These are phyloP conservation scores for Drosophila carrolli DNA, from an alignment of 1,140 invertebrate genomes.

Conservation along the genomic window DNA sequence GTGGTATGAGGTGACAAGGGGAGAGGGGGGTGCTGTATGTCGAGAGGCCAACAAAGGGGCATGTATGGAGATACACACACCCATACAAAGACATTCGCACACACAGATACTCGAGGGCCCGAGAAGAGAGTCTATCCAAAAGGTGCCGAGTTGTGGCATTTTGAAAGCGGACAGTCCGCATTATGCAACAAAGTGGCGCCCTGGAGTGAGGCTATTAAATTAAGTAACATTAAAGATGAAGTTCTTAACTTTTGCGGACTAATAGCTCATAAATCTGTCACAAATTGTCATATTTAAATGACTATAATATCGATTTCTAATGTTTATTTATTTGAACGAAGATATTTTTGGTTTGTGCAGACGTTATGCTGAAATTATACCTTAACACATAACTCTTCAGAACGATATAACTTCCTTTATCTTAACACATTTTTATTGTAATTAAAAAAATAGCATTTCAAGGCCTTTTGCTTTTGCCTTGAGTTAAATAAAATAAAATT, in stretches of 20 bases:
- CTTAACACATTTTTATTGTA: too few species aligned
- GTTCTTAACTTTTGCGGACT: background rate
- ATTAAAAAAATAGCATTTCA: too few species aligned
- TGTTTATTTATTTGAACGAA: too few species aligned
- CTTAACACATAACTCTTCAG: background rate
- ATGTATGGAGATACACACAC: slow-evolving; percentile 23
- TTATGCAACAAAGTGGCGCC: slow-evolving; percentile 48
- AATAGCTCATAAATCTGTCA: background rate
- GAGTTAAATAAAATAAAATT: too few species aligned
- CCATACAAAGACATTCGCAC: slow-evolving; percentile 5
- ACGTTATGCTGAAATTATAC: too few species aligned
- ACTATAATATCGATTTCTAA: background rate
- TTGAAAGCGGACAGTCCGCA: slow-evolving; percentile 54
- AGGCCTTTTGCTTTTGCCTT: too few species aligned
- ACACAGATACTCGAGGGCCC: slow-evolving; percentile 24
- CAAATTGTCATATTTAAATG: background rate
- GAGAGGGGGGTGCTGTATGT: slow-evolving; percentile 6
- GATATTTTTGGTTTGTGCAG: too few species aligned
- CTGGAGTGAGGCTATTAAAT: slow-evolving; percentile 21
- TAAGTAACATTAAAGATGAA: slow-evolving; percentile 27
- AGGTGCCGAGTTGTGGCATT: slow-evolving; percentile 66
- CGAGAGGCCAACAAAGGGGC: slow-evolving; percentile 64
- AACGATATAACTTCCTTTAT: too few species aligned
- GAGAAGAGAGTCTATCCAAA: slow-evolving; percentile 46
- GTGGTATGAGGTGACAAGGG: background rate